Evolutionary conservation across 2,797 vertebrate genomes (phyloP), one percentile per base, ranked within the genome.

Genomic region (Linurgus olivaceus): DNA sequence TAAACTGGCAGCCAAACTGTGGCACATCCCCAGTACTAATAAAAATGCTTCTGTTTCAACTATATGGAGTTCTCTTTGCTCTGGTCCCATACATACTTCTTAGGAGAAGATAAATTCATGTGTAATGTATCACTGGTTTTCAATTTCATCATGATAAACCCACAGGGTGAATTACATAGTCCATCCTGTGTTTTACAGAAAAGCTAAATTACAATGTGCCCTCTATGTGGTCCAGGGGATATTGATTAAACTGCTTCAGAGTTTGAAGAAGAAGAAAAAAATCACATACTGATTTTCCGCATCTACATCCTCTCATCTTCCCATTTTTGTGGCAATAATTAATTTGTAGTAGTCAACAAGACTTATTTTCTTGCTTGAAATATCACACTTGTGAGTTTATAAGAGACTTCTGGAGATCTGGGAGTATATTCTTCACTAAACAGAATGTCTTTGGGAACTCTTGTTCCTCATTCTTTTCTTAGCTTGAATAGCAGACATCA

Each of bases 121-220:
- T 62, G 65, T 65, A 89, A 88, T 65, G 44, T 93, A 87, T 77
- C 65, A 80, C 68, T 89, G 37, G 44, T 86, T 96, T 93, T 90
- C 78, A 89, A 17, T 91, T 89, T 88, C 72, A 59, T 75, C 24
- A 29, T 54, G 75, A 92, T 89, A 75, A 89, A 77, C 18, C 48
- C 68, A 74, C 78, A 80, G 65, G 52, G 50, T 89, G 47, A 71
- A 83, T 92, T 77, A 61, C 65, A 75, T 66, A 83, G 86, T 72
- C 54, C 57, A 80, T 70, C 78, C 88, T 73, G 31, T 86, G 71
- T 95, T 94, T 89, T 74, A 88, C 72, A 80, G 91, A 86, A 87
- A 51, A 96, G 35, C 58, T 74, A 68, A 87, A 89, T 92, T 83
- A 58, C 78, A 57, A 5, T 3, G 7, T 88, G 81, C 61, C 75